Base-by-base conservation (phyloP, 1,140 invertebrate genomes). In the Lucilia sericata region DNA sequence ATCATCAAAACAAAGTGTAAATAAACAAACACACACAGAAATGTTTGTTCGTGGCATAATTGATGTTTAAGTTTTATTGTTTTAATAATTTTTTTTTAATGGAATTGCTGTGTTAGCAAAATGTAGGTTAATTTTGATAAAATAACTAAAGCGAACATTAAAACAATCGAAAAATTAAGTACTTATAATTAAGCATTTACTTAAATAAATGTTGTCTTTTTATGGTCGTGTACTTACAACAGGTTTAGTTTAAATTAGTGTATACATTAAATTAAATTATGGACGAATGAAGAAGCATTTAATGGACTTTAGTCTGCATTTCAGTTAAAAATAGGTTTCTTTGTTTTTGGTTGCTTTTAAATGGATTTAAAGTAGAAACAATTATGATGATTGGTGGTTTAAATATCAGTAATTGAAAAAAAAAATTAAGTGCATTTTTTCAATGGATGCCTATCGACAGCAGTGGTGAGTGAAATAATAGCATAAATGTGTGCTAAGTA, bases 71-170 rank as follows among this genome's bases (percentile, higher is more conserved):
- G 14, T 60, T 60, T 60, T 60, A 14, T 70, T 70, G 65, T 21
- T 70, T 17, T 70, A 13, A 2, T 9, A 5, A 30, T 30, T 76
- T 17, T 36, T 47, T 47, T 78, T 78, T 78, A 78, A 78, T 78
- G 75, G 75, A 78, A 78, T 78, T 78, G 75, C 75, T 78, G 75
- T 78, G 75, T 78, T 21, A 36, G 75, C 75, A 78, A 78, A 78
- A 78, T 42, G 34, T 78, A 47, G 75, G 75, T 78, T 78, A 78
- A 78, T 78, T 78, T 78, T 78, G 75, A 78, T 78, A 78, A 78
- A 78, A 75, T 14, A 60, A 70, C 21, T 9, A 70, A 21, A 21
- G 5, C n/a, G 14, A 60, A 60, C 14, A 60, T n/a, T n/a, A 60
- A 60, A 60, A 70, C 65, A 70, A 70, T 70, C 25, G 65, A 70